Conservation (phyloP, 2,888 invertebrate species). For the Melolontha melolontha region DNA sequence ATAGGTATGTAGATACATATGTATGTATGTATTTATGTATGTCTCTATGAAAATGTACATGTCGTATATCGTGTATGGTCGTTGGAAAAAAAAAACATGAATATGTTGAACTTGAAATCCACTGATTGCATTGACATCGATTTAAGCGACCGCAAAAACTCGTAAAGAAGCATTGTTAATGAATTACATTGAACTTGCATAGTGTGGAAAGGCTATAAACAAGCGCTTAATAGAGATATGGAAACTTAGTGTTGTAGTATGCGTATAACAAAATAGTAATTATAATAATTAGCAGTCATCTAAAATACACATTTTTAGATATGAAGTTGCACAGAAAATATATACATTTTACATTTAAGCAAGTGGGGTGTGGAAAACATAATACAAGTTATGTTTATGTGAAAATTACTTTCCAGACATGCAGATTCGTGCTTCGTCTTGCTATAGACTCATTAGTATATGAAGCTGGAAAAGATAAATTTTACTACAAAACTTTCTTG, state of each 20-base stretch:
- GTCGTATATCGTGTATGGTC: neutral
- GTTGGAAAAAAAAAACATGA: neutral
- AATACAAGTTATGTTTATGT: too few species aligned
- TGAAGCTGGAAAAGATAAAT: too few species aligned
- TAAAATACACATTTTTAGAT: too few species aligned
- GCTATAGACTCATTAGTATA: too few species aligned
- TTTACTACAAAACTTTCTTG: too few species aligned
- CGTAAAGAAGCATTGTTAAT: neutral
- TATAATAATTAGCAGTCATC: too few species aligned
- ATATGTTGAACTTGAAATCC: conserved; percentile 18
- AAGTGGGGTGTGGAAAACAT: too few species aligned
- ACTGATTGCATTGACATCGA: conserved; percentile 21
- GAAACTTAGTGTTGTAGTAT: neutral
- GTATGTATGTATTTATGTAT: too few species aligned
- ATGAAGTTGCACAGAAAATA: too few species aligned
- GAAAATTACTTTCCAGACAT: too few species aligned
- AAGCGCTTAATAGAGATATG: neutral
- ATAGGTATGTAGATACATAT: neutral
- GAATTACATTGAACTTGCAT: conserved; percentile 27
- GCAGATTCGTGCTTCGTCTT: too few species aligned
- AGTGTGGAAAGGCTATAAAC: conserved; percentile 3
- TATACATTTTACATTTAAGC: too few species aligned
- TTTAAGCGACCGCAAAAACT: conserved; percentile 6
- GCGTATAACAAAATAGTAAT: neutral
- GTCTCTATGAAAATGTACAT: neutral